Conservation (phyloP, 2,113 vertebrate genomes). For the Puma concolor region DNA sequence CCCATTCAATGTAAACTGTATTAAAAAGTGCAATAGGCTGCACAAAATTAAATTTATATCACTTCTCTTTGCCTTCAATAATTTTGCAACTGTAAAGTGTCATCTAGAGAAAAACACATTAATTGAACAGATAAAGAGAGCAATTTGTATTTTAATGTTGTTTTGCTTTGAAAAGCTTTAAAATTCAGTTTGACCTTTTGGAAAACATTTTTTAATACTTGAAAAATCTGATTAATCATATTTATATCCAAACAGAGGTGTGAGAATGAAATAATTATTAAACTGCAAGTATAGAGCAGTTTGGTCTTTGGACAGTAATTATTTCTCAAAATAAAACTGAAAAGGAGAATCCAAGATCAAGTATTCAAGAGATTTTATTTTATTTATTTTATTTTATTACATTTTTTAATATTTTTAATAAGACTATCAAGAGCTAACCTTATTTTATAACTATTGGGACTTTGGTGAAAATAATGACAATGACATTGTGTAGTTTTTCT, state of each 20-base stretch:
- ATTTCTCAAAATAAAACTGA: conserved; percentile 22
- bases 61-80: background rate
- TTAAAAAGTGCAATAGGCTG: background rate
- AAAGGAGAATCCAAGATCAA: background rate
- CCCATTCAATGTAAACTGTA: background rate
- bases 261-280: background rate
- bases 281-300: background rate
- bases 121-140: background rate
- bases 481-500: background rate
- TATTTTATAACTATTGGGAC: background rate
- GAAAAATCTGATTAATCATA: background rate
- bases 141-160: background rate
- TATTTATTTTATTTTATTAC: background rate
- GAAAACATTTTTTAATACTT: conserved; percentile 24
- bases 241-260: background rate
- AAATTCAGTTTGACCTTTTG: background rate
- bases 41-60: background rate
- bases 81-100: background rate
- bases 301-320: background rate
- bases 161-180: conserved; percentile 33
- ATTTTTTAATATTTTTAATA: background rate
- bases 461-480: background rate
- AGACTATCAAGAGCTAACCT: background rate
- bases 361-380: background rate
- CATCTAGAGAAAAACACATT: background rate